Conservation (phyloP, 2,888 invertebrate species). For the Odontothrips loti region DNA sequence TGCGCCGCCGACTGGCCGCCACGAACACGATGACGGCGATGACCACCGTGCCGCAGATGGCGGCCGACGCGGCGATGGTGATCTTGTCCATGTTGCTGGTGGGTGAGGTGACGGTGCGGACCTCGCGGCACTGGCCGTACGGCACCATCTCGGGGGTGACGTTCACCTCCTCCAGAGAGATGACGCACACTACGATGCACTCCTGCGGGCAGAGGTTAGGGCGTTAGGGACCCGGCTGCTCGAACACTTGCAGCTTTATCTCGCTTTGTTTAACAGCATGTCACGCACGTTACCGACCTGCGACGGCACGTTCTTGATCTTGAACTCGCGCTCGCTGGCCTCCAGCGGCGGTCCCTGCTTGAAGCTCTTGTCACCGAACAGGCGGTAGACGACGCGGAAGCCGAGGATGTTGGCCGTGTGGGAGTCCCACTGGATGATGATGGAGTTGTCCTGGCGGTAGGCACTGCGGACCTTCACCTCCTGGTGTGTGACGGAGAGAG, state of each 20-base stretch:
- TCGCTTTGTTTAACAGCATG: too few species aligned
- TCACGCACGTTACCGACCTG: conserved; percentile 56
- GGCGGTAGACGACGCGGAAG: conserved; percentile 80
- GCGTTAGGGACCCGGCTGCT: not conserved
- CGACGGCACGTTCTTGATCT: conserved; percentile 86
- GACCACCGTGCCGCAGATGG: conserved; percentile 87
- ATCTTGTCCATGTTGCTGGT: conserved; percentile 92
- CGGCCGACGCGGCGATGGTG: conserved; percentile 88
- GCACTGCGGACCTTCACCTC: conserved; percentile 83
- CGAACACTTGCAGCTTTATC: not conserved
- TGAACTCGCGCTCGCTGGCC: conserved; percentile 84
- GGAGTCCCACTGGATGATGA: conserved; percentile 89
- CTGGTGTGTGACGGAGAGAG: conserved; percentile 44
- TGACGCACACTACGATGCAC: conserved; percentile 89
- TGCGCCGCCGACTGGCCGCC: conserved; percentile 75
- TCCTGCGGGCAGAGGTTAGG: conserved; percentile 57
- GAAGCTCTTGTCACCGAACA: conserved; percentile 85
- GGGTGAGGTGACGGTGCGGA: conserved; percentile 76
- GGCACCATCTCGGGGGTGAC: conserved; percentile 84
- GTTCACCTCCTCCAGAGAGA: conserved; percentile 81
- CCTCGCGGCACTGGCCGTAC: conserved; percentile 81
- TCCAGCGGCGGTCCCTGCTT: conserved; percentile 86
- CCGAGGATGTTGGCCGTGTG: conserved; percentile 83
- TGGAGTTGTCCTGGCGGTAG: conserved; percentile 77
- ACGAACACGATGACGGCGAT: conserved; percentile 86